Conservation (phyloP, 2,888 invertebrate genomes). For the Dynastes grantii region DNA sequence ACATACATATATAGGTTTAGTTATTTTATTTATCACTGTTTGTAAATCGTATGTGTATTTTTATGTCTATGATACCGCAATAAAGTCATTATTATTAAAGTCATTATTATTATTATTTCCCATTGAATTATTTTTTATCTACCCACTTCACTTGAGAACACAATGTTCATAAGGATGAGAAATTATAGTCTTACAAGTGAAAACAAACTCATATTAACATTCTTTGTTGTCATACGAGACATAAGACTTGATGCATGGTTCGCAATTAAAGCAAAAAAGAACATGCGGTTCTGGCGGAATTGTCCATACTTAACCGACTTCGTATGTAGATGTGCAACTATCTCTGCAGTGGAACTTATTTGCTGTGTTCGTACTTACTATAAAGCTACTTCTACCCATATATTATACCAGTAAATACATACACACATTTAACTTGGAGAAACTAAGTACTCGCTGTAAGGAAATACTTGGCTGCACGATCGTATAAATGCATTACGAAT, state of each 20-base stretch:
- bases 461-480: conserved; percentile 9
- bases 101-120: too few species aligned
- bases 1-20: too few species aligned
- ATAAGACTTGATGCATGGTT: not conserved
- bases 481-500: conserved; percentile 33
- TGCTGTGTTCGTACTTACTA: conserved; percentile 17
- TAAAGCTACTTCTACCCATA: not conserved
- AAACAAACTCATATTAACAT: too few species aligned
- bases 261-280: not conserved
- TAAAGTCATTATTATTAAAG: too few species aligned
- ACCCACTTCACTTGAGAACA: too few species aligned
- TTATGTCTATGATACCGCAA: too few species aligned
- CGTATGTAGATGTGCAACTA: not conserved
- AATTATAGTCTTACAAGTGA: too few species aligned
- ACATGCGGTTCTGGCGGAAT: not conserved
- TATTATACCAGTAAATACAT: conserved; percentile 7
- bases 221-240: too few species aligned
- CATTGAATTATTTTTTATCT: too few species aligned
- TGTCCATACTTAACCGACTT: not conserved
- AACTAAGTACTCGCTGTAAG: conserved; percentile 24
- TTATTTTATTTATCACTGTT: too few species aligned
- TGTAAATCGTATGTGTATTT: too few species aligned
- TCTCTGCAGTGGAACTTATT: not conserved
- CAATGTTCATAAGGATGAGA: too few species aligned
- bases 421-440: conserved; percentile 29